These are phyloP conservation scores for Lates calcarifer DNA, from an alignment of 2,113 vertebrate species.

Conservation along the genomic window DNA sequence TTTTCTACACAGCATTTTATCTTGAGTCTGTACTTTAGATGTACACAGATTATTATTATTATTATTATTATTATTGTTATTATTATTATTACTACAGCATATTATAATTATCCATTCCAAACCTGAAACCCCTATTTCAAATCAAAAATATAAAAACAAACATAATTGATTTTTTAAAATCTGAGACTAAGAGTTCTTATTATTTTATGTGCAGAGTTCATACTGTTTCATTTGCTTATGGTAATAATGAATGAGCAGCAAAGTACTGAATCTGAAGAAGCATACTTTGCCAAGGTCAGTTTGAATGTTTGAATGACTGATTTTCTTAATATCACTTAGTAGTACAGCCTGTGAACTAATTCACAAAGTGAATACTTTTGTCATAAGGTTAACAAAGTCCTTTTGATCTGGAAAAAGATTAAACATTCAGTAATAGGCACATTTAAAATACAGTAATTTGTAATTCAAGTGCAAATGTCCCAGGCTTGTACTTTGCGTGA, in stretches of 20 bases:
- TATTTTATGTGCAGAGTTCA: neutral
- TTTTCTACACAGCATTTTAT: neutral
- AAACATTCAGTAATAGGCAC: neutral
- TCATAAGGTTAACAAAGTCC: neutral
- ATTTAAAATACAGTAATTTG: constrained; percentile 6
- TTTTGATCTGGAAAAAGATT: constrained; percentile 8
- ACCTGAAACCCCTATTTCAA: neutral
- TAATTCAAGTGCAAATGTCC: neutral
- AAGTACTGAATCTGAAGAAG: neutral
- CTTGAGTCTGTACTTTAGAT: neutral
- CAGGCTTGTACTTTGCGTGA: neutral
- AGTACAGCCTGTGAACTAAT: neutral
- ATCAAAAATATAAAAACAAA: neutral
- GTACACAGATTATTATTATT: neutral
- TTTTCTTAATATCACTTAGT: neutral
- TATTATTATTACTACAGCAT: neutral
- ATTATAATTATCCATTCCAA: neutral
- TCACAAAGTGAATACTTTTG: neutral
- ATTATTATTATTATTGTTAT: neutral
- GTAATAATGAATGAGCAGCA: neutral
- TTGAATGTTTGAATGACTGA: constrained; percentile 5
- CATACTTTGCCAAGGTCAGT: constrained; percentile 6
- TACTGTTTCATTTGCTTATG: neutral
- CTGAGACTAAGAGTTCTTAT: neutral
- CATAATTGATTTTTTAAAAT: no score